Percentiles rank a stretch among this genome's conserved stretches.
These are phyloP conservation scores for Squalus acanthias DNA, from an alignment of 2,797 vertebrate species.

Conservation along the genomic window DNA sequence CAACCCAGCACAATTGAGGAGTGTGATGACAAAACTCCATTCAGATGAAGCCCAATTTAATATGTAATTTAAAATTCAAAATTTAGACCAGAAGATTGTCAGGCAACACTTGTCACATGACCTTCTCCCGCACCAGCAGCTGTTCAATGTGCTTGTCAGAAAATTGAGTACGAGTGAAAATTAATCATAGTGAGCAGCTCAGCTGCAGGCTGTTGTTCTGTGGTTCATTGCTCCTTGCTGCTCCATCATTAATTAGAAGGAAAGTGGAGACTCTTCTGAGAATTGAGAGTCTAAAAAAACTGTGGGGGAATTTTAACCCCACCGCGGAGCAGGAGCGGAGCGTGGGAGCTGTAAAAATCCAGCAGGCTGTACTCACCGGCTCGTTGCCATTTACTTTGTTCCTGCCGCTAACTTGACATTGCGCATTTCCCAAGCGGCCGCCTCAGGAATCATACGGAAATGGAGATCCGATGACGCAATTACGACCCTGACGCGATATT, in stretches of 20 bases:
- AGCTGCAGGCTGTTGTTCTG: not conserved
- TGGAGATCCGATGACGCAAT: too few species aligned
- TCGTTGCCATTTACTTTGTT: not conserved
- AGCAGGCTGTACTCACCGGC: not conserved
- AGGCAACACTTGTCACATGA: not conserved
- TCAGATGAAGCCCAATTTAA: not conserved
- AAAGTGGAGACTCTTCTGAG: constrained; percentile 14
- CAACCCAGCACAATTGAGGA: not conserved
- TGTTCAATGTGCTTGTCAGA: constrained; percentile 9
- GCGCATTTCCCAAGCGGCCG: not conserved
- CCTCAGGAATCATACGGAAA: not conserved
- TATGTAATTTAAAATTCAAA: not conserved
- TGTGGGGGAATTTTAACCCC: not conserved
- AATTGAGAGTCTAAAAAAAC: not conserved
- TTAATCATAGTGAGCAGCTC: not conserved
- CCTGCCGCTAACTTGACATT: not conserved
- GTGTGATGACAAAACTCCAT: not conserved
- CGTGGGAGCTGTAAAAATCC: too few species aligned
- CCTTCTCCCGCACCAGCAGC: not conserved
- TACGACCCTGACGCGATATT: not conserved
- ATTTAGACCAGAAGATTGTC: not conserved
- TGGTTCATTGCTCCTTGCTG: not conserved
- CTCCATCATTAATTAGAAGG: constrained; percentile 24
- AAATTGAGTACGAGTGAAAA: not conserved
- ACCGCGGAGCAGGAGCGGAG: too few species aligned